Evolutionary conservation across 2,797 vertebrate genomes (phyloP).

Genomic region (Sus cebifrons): DNA sequence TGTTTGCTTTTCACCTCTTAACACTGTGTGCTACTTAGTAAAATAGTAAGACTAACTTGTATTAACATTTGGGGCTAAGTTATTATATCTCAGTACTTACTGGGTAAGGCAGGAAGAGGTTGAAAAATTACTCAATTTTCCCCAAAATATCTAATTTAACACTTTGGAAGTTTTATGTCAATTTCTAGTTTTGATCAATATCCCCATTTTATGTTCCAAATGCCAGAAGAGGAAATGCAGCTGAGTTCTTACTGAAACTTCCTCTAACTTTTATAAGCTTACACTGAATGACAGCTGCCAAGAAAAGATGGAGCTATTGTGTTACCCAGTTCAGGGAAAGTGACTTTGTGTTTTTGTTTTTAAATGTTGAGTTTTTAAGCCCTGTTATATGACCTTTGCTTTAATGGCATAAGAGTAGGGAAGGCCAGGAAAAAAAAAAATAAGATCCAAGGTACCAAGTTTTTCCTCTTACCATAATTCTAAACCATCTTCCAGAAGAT

Average conservation of each 20-base stretch:
- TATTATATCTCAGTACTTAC: background rate
- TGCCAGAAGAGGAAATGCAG: conserved; percentile 56
- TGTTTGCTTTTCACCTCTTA: background rate
- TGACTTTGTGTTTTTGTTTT: background rate
- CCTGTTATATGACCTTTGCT: conserved; percentile 37
- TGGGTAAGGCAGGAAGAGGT: background rate
- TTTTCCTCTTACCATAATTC: conserved; percentile 95
- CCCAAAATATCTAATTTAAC: conserved; percentile 48
- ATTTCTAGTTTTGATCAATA: conserved; percentile 1
- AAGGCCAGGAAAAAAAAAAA: conserved; percentile 27
- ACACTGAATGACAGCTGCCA: background rate
- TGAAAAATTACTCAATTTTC: conserved; percentile 51
- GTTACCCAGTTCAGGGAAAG: background rate
- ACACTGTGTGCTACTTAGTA: background rate
- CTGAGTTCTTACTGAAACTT: background rate
- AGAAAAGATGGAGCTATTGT: background rate
- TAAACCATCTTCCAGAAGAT: conserved; percentile 98
- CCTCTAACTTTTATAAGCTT: background rate
- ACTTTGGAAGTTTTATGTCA: conserved; percentile 21
- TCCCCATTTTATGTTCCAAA: conserved; percentile 57
- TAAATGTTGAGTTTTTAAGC: conserved; percentile 22
- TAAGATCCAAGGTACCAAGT: conserved; percentile 19
- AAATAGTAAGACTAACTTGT: background rate
- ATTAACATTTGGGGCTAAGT: background rate
- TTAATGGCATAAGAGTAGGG: background rate